Percentiles rank a stretch among this genome's conserved stretches.
These are phyloP conservation scores for Poeciliopsis presidionis DNA, from an alignment of 2,797 vertebrate species.

Conservation along the genomic window DNA sequence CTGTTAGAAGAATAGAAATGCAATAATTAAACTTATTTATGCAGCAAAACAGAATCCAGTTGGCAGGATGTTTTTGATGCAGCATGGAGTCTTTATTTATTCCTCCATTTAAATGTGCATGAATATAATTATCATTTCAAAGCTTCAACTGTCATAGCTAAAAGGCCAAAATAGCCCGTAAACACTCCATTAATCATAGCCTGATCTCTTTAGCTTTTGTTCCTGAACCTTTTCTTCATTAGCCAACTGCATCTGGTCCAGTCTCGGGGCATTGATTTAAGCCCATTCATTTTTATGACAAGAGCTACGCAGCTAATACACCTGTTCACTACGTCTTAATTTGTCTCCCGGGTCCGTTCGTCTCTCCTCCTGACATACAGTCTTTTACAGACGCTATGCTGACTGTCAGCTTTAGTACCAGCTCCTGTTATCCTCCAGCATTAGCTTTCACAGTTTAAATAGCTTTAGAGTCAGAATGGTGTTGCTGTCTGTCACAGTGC, in stretches of 20 bases:
- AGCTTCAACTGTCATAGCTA: conserved; percentile 39
- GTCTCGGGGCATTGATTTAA: conserved; percentile 46
- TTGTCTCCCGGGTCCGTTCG: conserved; percentile 47
- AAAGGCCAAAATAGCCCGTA: conserved; percentile 35
- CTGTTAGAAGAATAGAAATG: conserved; percentile 11
- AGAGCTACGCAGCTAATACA: conserved; percentile 51
- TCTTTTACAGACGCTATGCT: conserved; percentile 53
- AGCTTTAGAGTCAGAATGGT: conserved; percentile 59
- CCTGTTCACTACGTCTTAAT: conserved; percentile 67
- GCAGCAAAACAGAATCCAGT: conserved; percentile 25
- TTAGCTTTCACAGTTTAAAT: conserved; percentile 69
- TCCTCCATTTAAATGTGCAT: conserved; percentile 55
- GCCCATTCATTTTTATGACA: conserved; percentile 60
- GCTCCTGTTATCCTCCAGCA: conserved; percentile 65
- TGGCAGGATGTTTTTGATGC: conserved; percentile 31
- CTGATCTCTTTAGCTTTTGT: conserved; percentile 55
- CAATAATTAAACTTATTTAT: conserved; percentile 33
- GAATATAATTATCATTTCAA: conserved; percentile 67
- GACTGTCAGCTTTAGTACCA: conserved; percentile 64
- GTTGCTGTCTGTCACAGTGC: conserved; percentile 54
- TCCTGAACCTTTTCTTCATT: conserved; percentile 34
- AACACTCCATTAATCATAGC: conserved; percentile 57
- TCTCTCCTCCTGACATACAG: conserved; percentile 26
- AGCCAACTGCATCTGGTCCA: conserved; percentile 40
- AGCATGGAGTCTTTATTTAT: conserved; percentile 43